phyloP scores from a whole-genome alignment of 2,797 vertebrate genomes.

The Rhinophrynus dorsalis region DNA sequence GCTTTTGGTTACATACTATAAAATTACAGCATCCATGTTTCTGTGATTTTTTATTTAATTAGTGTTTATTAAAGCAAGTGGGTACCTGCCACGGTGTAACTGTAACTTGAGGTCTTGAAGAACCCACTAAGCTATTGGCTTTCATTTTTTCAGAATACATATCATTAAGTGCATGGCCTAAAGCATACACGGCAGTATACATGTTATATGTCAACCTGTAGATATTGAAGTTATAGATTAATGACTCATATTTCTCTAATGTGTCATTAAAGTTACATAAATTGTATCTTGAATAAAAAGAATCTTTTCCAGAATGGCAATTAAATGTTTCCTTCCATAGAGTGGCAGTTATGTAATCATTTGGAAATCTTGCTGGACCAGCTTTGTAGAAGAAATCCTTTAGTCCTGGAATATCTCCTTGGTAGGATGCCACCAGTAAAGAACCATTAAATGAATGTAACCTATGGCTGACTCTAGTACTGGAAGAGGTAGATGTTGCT shows the following conservation, averaged over 20 bases:
- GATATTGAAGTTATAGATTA: neutral
- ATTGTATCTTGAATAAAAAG: too few relatives aligned
- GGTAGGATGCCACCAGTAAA: neutral
- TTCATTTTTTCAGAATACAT: neutral
- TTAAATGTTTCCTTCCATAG: neutral
- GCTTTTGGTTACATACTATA: too few relatives aligned
- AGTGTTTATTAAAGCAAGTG: too few relatives aligned
- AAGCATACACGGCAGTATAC: slow-evolving; percentile 1
- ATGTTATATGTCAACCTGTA: neutral
- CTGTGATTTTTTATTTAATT: too few relatives aligned
- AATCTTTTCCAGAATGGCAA: neutral
- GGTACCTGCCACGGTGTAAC: neutral
- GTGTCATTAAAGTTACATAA: neutral
- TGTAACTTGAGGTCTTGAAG: neutral
- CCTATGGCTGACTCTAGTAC: too few relatives aligned
- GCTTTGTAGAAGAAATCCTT: neutral
- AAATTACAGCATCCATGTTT: too few relatives aligned
- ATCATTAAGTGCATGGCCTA: neutral
- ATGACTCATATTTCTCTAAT: neutral
- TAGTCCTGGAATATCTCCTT: neutral
- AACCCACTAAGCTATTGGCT: neutral
- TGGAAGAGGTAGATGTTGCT: neutral
- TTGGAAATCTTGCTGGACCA: neutral
- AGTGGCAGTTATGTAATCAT: neutral
- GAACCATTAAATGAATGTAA: neutral